Percentiles rank a stretch among this genome's conserved stretches.
Evolutionary conservation across 2,113 vertebrate genomes (phyloP).

Genomic region (Campylomormyrus numenius): DNA sequence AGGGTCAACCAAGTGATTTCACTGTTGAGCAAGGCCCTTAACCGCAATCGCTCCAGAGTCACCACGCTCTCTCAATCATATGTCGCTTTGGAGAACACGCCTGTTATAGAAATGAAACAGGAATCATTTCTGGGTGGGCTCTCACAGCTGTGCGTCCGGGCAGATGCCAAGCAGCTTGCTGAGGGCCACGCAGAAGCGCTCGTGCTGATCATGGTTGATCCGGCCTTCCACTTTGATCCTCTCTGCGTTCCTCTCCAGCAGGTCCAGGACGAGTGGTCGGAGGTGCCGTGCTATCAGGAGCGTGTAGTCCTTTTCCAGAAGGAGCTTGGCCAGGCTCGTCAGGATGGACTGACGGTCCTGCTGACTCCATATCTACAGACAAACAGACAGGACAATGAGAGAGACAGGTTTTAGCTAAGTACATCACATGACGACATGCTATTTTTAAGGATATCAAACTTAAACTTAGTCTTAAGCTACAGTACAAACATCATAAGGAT

Average conservation of each 20-base stretch:
- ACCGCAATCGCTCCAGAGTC: neutral
- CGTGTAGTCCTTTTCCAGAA: constrained; percentile 87
- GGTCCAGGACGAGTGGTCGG: constrained; percentile 79
- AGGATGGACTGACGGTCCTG: constrained; percentile 86
- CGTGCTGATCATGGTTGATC: constrained; percentile 84
- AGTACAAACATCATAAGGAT: neutral
- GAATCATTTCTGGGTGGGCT: constrained; percentile 23
- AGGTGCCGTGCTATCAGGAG: constrained; percentile 75
- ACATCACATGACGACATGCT: neutral
- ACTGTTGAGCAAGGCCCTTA: neutral
- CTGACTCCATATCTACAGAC: constrained; percentile 77
- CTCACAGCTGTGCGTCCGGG: constrained; percentile 85
- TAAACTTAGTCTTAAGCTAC: neutral
- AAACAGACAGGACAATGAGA: neutral
- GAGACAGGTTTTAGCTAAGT: neutral
- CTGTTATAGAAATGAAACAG: neutral
- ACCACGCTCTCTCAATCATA: neutral
- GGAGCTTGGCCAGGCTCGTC: constrained; percentile 66
- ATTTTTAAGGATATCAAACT: neutral
- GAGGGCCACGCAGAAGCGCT: constrained; percentile 89
- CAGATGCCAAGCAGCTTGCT: constrained; percentile 78
- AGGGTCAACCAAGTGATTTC: neutral
- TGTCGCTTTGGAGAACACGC: neutral
- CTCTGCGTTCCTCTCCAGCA: constrained; percentile 83
- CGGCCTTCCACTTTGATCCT: constrained; percentile 69